Evolutionary conservation across 35 echinoderm and acorn worm genomes (phyloP), one percentile per base, ranked within the genome.

Genomic region (Apostichopus parvimensis): DNA sequence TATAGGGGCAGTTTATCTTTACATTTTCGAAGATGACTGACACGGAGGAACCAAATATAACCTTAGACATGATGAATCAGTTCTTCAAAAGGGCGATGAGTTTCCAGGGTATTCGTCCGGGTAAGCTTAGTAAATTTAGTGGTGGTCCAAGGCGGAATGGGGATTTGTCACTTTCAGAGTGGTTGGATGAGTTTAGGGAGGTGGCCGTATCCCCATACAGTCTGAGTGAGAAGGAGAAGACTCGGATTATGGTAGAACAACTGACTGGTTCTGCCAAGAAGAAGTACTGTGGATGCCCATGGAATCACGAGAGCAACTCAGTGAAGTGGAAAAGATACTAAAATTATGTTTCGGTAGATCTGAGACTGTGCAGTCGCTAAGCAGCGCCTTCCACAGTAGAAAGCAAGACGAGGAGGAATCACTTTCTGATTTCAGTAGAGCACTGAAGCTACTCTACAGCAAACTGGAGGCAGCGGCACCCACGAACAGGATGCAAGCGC

Each of bases 71-170:
- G 34, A 1, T 79, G 78, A 53, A 13, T 12, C 52, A 79, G 18
- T 79, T 79, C 21, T 79, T 79, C 78, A 79, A 53, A 12, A 79
- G 78, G 52, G 78, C 22, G 10, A 79, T 79, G 78, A 79, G 23
- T 22, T 79, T 79, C 78, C 78, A 79, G 6, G 17, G 78, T 22
- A n/a, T 79, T 22, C 18, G 4, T 4, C 12, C 78, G 7, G 78
- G 13, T 12, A 24, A 22, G 52, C 21, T 79, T 10, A 17, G 10
- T 18, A 79, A 79, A 22, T 20, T 79, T 53, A 79, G 22, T 18
- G 78, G 78, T 13, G 10, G 13, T 79, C 78, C 21, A 21, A 13
- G 21, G 8, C 13, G 0, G 13, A 22, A 11, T 12, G 21, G 78
- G 6, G 78, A 79, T 12, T 12, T 79, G 4, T 17, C 78, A 12